Percentiles rank a stretch among this genome's conserved stretches.
These are phyloP conservation scores for Paelopatides confundens DNA, from an alignment of 53 echinoderm and acorn worm genomes.

Conservation along the genomic window DNA sequence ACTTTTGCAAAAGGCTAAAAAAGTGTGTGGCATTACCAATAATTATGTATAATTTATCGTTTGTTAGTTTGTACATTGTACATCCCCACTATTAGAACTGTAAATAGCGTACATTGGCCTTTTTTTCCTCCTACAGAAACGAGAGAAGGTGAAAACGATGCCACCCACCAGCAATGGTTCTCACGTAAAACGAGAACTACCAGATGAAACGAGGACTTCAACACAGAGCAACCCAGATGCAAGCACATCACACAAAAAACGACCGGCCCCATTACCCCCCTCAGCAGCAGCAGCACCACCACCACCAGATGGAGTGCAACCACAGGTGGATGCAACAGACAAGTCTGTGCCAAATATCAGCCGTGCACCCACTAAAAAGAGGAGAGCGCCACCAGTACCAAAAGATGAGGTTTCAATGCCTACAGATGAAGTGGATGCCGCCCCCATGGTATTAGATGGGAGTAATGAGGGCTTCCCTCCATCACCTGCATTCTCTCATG, in stretches of 20 bases:
- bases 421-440: background rate
- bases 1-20: too few species aligned
- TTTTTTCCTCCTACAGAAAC: background rate
- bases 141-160: background rate
- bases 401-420: background rate
- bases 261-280: conserved; percentile 24
- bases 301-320: background rate
- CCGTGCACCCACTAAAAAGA: conserved; percentile 10
- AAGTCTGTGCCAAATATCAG: background rate
- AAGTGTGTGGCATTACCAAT: too few species aligned
- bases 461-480: conserved; percentile 39
- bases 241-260: conserved; percentile 2
- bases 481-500: conserved; percentile 23
- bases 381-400: conserved; percentile 25
- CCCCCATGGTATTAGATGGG: background rate
- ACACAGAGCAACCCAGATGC: background rate
- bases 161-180: background rate
- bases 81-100: too few species aligned
- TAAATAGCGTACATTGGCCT: too few species aligned
- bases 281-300: conserved; percentile 18
- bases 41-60: too few species aligned
- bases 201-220: background rate
- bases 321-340: background rate
- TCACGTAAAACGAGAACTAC: background rate
- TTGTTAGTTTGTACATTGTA: too few species aligned